These are phyloP conservation scores for Silurus aristotelis DNA, from an alignment of 2,797 vertebrate species.

Conservation along the genomic window DNA sequence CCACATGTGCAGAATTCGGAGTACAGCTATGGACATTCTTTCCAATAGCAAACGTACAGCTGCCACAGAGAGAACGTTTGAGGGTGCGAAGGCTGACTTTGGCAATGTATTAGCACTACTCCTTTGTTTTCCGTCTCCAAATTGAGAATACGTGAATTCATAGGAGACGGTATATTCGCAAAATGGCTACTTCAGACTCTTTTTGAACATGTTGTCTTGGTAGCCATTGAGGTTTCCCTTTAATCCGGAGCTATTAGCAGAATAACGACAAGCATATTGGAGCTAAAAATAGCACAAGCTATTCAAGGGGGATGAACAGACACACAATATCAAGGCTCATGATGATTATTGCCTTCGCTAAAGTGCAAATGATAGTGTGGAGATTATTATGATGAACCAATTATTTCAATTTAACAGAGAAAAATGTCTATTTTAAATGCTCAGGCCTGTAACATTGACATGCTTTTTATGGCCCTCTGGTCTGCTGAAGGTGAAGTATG, in stretches of 20 bases:
- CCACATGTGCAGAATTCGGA: not conserved
- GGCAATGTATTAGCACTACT: not conserved
- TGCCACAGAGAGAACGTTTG: not conserved
- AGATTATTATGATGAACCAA: not conserved
- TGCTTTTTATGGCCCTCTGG: too few species aligned
- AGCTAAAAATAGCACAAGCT: conserved; percentile 12
- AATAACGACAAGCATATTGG: not conserved
- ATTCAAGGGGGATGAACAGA: not conserved
- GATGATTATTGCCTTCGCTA: not conserved
- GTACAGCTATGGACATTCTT: conserved; percentile 27
- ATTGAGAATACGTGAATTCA: not conserved
- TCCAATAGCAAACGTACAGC: conserved; percentile 11
- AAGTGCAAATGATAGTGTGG: not conserved
- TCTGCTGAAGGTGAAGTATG: too few species aligned
- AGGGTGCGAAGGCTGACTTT: too few species aligned
- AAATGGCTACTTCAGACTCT: not conserved
- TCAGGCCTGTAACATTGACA: too few species aligned
- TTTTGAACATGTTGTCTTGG: not conserved
- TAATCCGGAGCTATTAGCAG: conserved; percentile 15
- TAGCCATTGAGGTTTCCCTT: not conserved
- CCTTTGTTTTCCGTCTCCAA: not conserved
- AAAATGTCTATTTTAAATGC: not conserved
- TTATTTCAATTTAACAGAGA: not conserved
- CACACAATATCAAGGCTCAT: conserved; percentile 11
- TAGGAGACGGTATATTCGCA: not conserved